Evolutionary conservation across 2,888 invertebrate genomes (phyloP), one percentile per base, ranked within the genome.

Genomic region (Xestia sexstrigata): DNA sequence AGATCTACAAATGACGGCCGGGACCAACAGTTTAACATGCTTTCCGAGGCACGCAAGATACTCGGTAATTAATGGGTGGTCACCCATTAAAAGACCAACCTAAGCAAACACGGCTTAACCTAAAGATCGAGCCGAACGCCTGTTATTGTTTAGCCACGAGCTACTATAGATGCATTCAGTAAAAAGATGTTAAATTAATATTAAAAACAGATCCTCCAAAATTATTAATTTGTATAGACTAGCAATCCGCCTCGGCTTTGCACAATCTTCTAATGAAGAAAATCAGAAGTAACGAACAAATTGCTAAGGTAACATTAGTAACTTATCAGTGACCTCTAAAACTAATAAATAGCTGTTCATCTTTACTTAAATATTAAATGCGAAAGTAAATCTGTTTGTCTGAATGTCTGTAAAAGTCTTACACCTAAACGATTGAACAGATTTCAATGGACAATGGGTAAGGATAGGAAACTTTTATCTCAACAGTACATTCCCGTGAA

Each of bases 281-380:
- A 52, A 52, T 52, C 2, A 8, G 49, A 49, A 20, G 20, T 20
- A 23, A 49, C n/a, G 17, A 26, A 42, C n/a, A 26, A 5, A 26
- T 26, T 58, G 6, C n/a, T 11, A 3, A 4, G 11, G n/a, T 13
- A 7, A 26, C 8, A 55, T 30, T 30, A 62, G 1, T 8, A 65
- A 73, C 23, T 83, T 23, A 55, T 58, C 13, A 60, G 11, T 76
- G 76, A 71, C 82, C 79, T 82, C 76, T 69, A 15, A 20, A 79
- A 79, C 58, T 62, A 78, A 78, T 78, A 74, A 67, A 74, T 62
- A 74, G 26, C n/a, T n/a, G n/a, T 17, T 49, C 63, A 13, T n/a
- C 13, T n/a, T 4, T 55, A 52, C 23, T 52, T 8, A 13, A n/a
- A 58, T 26, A 26, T 58, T 26, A 26, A 58, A 30, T 60, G 0